Evolutionary conservation across 2,113 vertebrate species (phyloP).

Genomic region (Hiodon tergisus): DNA sequence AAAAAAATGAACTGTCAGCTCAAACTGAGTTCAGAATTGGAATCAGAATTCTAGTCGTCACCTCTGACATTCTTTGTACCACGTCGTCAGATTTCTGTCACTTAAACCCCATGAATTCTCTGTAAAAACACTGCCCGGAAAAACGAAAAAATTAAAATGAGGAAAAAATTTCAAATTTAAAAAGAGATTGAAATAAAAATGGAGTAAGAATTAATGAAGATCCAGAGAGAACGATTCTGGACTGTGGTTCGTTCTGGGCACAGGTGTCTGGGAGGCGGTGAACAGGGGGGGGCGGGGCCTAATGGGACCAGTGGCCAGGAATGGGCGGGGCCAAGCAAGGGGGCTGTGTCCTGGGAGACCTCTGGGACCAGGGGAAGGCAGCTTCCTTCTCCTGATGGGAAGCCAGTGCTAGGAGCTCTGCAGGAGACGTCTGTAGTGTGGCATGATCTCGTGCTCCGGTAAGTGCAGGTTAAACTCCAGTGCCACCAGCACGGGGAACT

Average conservation of each 20-base stretch:
- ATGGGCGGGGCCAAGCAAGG: background rate
- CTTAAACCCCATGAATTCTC: no score
- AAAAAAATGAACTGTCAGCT: background rate
- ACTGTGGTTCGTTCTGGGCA: background rate
- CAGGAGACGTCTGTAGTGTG: slow-evolving; percentile 92
- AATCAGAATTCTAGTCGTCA: no score
- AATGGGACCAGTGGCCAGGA: no score
- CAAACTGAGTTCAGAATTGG: no score
- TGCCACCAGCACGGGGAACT: slow-evolving; percentile 94
- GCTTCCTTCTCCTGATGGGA: slow-evolving; percentile 46
- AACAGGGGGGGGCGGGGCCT: background rate
- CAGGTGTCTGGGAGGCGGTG: background rate
- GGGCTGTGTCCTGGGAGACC: background rate
- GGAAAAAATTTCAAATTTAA: background rate
- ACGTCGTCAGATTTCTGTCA: no score
- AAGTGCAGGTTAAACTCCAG: slow-evolving; percentile 96
- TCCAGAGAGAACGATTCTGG: background rate
- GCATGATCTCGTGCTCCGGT: slow-evolving; percentile 92
- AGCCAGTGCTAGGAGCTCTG: slow-evolving; percentile 86
- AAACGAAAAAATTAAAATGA: background rate
- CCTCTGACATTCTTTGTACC: no score
- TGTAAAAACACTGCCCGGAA: background rate
- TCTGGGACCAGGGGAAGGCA: slow-evolving; percentile 45
- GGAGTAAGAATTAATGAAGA: background rate
- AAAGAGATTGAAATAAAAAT: background rate